These are phyloP conservation scores for Scaeva pyrastri DNA, from an alignment of 2,888 invertebrate species.

Conservation along the genomic window DNA sequence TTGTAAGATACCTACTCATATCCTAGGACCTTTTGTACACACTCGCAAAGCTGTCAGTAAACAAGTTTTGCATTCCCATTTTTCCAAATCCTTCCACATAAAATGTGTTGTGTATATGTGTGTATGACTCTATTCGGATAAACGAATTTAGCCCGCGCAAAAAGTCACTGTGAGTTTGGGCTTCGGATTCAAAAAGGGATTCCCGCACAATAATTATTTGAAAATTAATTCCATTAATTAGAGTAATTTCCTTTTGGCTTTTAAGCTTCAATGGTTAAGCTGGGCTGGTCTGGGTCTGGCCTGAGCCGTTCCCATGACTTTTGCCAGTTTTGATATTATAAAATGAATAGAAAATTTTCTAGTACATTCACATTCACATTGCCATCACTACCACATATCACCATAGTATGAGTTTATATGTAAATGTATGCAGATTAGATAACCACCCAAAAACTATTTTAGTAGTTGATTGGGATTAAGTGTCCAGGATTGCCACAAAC, in stretches of 20 bases:
- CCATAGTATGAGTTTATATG: too few species aligned
- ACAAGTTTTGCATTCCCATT: slow-evolving; percentile 21
- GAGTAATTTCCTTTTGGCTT: slow-evolving; percentile 64
- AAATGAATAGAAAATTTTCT: slow-evolving; percentile 15
- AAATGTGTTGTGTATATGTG: too few species aligned
- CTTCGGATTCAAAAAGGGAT: slow-evolving; percentile 3
- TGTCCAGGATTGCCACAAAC: slow-evolving; percentile 60
- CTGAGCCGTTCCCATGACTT: background rate
- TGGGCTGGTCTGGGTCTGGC: too few species aligned
- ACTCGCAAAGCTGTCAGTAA: slow-evolving; percentile 29
- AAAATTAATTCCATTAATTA: slow-evolving; percentile 75
- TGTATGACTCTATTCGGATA: background rate
- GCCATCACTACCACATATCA: too few species aligned
- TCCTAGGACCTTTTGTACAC: background rate
- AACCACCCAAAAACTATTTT: background rate
- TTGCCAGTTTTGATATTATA: slow-evolving; percentile 30
- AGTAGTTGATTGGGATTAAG: slow-evolving; percentile 66
- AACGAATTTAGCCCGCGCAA: slow-evolving; percentile 6
- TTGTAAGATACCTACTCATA: background rate
- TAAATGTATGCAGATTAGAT: background rate
- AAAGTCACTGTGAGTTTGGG: background rate
- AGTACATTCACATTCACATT: background rate
- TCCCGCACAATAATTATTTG: slow-evolving; percentile 65
- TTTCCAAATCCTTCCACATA: background rate
- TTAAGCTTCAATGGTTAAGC: slow-evolving; percentile 38